Conservation (phyloP, 2,888 invertebrate genomes). For the Orthonychiurus folsomi region DNA sequence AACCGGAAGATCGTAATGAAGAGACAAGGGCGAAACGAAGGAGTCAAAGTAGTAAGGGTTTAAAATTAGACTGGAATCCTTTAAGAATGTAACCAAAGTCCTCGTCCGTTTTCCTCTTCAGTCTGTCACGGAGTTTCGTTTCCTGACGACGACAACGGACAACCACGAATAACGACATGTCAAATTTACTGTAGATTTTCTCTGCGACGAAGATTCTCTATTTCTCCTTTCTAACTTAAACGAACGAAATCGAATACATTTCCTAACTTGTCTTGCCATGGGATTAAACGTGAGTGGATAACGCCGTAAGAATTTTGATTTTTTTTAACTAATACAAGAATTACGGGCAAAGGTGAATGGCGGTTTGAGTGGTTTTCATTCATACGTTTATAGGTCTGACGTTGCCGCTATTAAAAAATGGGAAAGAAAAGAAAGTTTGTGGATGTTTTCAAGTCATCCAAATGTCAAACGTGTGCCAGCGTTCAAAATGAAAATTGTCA, state of each 20-base stretch:
- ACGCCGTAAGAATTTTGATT: too few species aligned
- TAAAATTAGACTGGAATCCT: not conserved
- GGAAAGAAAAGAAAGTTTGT: constrained; percentile 91
- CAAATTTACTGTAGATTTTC: too few species aligned
- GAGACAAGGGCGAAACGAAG: not conserved
- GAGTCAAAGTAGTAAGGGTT: not conserved
- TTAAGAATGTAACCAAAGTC: not conserved
- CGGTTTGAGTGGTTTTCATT: too few species aligned
- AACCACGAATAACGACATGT: not conserved
- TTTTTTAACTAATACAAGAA: too few species aligned
- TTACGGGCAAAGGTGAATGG: too few species aligned
- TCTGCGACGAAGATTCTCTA: too few species aligned
- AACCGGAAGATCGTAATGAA: not conserved
- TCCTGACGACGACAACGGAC: too few species aligned
- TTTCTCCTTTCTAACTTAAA: not conserved
- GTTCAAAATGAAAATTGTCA: constrained; percentile 87
- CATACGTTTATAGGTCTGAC: too few species aligned
- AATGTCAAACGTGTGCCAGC: constrained; percentile 82
- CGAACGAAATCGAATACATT: constrained; percentile 6
- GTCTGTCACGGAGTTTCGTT: not conserved
- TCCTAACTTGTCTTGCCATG: not conserved
- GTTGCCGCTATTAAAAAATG: too few species aligned
- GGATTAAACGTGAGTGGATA: not conserved
- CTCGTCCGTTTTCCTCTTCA: not conserved
- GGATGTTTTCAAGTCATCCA: constrained; percentile 90